A percentile compares a stretch with the other conserved stretches of the same genome.
Evolutionary conservation across 2,113 vertebrate genomes (phyloP).

Genomic region (Passer montanus): DNA sequence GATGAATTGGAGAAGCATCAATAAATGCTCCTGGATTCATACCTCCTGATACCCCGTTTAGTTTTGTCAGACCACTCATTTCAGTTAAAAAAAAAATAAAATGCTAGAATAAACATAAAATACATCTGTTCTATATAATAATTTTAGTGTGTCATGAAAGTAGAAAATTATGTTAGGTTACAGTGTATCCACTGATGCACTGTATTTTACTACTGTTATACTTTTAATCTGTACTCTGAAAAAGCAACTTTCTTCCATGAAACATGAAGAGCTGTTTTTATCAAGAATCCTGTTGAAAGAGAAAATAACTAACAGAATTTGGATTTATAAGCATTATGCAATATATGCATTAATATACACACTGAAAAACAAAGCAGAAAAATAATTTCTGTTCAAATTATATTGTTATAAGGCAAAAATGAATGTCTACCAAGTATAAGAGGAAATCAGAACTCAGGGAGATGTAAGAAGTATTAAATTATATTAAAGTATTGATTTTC

Average conservation of each 20-base stretch:
- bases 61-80: not conserved
- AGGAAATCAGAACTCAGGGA: not conserved
- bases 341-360: not conserved
- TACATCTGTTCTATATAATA: not conserved
- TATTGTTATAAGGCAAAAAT: not conserved
- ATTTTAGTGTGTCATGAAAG: not conserved
- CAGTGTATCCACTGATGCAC: not conserved
- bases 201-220: not conserved
- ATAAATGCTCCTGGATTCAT: not conserved
- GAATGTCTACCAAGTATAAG: not conserved
- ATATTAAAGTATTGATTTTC: constrained; percentile 8
- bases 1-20: not conserved
- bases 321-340: not conserved
- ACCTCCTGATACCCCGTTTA: not conserved
- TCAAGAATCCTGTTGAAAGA: constrained; percentile 6
- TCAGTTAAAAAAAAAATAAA: not conserved
- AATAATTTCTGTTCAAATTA: constrained; percentile 1
- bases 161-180: not conserved
- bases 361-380: constrained; percentile 9
- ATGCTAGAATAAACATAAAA: not conserved
- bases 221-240: not conserved
- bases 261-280: not conserved
- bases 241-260: not conserved
- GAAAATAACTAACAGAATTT: not conserved
- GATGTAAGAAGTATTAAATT: constrained; percentile 1